Base-by-base conservation (phyloP, 1,140 invertebrate genomes). In the Venustaconcha ellipsiformis region DNA sequence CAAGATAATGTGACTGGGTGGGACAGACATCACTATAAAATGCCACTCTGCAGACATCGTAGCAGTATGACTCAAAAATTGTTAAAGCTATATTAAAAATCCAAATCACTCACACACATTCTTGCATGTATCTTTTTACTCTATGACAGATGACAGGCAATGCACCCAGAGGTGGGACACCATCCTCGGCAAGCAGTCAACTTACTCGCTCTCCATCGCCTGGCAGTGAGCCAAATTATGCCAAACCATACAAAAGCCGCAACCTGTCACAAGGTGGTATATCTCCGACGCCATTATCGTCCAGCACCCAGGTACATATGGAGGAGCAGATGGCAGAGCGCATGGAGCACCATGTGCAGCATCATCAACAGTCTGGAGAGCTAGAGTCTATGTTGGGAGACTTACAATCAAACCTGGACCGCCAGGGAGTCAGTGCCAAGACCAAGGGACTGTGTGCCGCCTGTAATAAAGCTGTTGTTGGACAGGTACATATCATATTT, bases 381-480 rank as follows among this genome's bases (percentile, higher is more conserved):
- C 93, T 97, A 89, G 96, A 98, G 93, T 95, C 94, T 92, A 97
- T 97, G 95, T 93, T 98, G 84, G 95, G 95, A 62, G 95, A 95
- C 81, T 92, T 98, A 80, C 95, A 97, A 88, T 85, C 86, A 26
- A 90, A 91, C 76, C 88, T 91, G 81, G 88, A 95, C 91, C 94
- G 96, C 88, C 97, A 99, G 93, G 98, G 98, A 90, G 95, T 99
- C 56, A 97, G 95, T 89, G 98, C 97, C 26, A 97, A 97, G 76
- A 96, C 99, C 87, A 99, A 99, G 92, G 98, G 98, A 83, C 97
- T 96, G 91, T 99, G 98, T 94, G 96, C 93, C 87, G 96, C 96
- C 71, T 99, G 97, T 92, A 95, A 97, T 89, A 99, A 99, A 87
- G 96, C 97, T 20, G 99, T 99, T 90, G 96, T 99, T 58, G 98